Evolutionary conservation across 2,113 vertebrate species (phyloP).

Genomic region (Macquaria ambigua): DNA sequence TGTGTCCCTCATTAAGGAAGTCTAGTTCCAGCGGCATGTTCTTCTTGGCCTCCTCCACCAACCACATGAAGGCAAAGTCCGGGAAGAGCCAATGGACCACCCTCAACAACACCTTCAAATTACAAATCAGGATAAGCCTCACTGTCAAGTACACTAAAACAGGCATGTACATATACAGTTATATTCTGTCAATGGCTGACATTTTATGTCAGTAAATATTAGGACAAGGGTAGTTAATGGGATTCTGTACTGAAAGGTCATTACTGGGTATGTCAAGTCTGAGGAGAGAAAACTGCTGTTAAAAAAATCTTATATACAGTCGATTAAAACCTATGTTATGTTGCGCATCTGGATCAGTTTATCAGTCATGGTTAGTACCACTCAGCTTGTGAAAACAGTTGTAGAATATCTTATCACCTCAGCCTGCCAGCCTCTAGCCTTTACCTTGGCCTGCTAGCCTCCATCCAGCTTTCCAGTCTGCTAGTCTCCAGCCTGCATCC

Average conservation of each 20-base stretch:
- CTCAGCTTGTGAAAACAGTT: not conserved
- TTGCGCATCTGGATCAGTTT: not conserved
- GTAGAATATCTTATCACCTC: too few relatives aligned
- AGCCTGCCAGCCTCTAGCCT: too few relatives aligned
- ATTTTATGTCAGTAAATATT: not conserved
- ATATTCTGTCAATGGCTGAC: not conserved
- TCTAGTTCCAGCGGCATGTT: slow-evolving; percentile 96
- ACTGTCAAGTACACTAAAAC: not conserved
- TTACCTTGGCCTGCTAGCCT: too few relatives aligned
- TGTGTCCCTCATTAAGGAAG: slow-evolving; percentile 95
- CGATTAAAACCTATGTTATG: not conserved
- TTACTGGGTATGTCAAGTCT: not conserved
- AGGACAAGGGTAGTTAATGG: not conserved
- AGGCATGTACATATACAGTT: not conserved
- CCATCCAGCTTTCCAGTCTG: too few relatives aligned
- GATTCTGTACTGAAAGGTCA: not conserved
- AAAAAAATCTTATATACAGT: not conserved
- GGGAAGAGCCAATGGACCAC: slow-evolving; percentile 94
- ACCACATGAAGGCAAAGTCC: slow-evolving; percentile 97
- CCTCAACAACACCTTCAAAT: slow-evolving; percentile 87
- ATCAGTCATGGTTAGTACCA: not conserved
- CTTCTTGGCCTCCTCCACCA: slow-evolving; percentile 98
- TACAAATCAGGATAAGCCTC: slow-evolving; percentile 1
- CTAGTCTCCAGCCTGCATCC: too few relatives aligned
- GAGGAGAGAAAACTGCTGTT: not conserved